A percentile compares a stretch with the other conserved stretches of the same genome.
Evolutionary conservation across 2,888 invertebrate species (phyloP).

Genomic region (Asteroscopus sphinx): DNA sequence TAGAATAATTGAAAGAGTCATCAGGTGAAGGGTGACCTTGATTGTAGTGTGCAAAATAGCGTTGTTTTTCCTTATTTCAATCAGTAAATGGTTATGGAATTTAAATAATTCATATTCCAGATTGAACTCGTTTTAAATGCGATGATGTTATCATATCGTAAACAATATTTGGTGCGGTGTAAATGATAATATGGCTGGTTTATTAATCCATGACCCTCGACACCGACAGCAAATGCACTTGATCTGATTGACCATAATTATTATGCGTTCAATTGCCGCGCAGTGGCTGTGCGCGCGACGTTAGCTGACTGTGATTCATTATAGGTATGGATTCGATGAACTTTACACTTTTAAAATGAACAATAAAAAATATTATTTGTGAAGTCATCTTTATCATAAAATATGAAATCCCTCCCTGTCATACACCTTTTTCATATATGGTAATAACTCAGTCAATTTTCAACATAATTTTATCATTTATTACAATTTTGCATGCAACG

Average conservation of each 20-base stretch:
- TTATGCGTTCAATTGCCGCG: conserved; percentile 72
- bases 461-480: too few species aligned
- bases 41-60: too few species aligned
- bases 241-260: conserved; percentile 87
- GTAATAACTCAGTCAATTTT: too few species aligned
- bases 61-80: background rate
- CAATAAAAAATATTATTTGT: background rate
- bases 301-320: conserved; percentile 66
- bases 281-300: conserved; percentile 55
- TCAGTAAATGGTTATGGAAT: background rate
- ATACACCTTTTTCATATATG: too few species aligned
- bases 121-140: conserved; percentile 8
- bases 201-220: conserved; percentile 72
- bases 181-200: conserved; percentile 49
- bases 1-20: too few species aligned
- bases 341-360: conserved; percentile 40
- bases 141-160: conserved; percentile 7
- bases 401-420: background rate
- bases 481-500: too few species aligned
- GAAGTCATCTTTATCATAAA: background rate
- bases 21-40: too few species aligned
- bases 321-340: conserved; percentile 25
- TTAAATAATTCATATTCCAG: conserved; percentile 8
- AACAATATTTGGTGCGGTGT: conserved; percentile 21
- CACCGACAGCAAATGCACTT: conserved; percentile 74